Evolutionary conservation across 2,888 invertebrate species (phyloP).

Genomic region (Nasonovia ribisnigri): DNA sequence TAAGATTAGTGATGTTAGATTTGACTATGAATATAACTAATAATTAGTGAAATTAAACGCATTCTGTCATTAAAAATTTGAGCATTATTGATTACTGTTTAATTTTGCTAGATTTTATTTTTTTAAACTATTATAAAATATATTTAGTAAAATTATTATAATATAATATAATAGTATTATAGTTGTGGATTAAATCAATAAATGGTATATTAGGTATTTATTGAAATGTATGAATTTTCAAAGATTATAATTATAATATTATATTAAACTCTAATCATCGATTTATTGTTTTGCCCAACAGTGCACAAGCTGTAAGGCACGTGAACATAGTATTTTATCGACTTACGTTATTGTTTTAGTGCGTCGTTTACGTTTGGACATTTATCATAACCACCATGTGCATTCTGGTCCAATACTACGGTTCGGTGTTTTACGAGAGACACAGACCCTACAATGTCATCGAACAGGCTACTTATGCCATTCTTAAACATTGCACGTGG

Average conservation of each 20-base stretch:
- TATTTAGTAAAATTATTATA: background rate
- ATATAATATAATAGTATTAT: no score
- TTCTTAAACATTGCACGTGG: conserved; percentile 18
- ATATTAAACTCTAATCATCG: background rate
- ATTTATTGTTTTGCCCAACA: background rate
- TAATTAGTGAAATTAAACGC: background rate
- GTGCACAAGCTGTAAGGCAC: background rate
- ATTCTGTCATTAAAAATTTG: no score
- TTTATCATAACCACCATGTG: background rate
- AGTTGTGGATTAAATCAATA: background rate
- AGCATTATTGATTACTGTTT: no score
- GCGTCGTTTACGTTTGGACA: conserved; percentile 1
- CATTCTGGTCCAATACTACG: background rate
- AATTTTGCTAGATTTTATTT: background rate
- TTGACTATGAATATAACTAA: background rate
- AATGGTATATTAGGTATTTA: background rate
- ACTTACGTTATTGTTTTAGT: background rate
- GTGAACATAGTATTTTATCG: background rate
- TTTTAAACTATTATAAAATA: background rate
- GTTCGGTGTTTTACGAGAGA: conserved; percentile 4
- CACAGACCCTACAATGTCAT: conserved; percentile 25
- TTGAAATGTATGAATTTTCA: background rate
- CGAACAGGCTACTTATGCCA: conserved; percentile 32
- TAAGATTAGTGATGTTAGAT: background rate
- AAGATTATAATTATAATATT: background rate